Evolutionary conservation across 1,140 invertebrate species (phyloP).

Genomic region (Trichomalopsis sarcophagae): DNA sequence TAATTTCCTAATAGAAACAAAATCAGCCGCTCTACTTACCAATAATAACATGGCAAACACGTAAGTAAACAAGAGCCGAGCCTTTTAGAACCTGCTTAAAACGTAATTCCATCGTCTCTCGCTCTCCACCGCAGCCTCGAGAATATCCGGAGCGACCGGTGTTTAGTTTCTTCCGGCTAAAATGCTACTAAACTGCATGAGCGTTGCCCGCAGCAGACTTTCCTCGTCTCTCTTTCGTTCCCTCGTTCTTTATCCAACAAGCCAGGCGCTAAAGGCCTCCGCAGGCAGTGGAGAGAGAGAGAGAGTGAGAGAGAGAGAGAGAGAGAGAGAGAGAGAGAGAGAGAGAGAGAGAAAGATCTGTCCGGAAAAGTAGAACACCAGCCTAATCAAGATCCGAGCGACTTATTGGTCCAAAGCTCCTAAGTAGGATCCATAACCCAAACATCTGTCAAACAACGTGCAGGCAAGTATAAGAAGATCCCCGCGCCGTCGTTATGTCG

Average conservation of each 20-base stretch:
- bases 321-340: too few relatives aligned
- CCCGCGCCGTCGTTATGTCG: neutral
- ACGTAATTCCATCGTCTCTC: conserved; percentile 39
- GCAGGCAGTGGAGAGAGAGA: neutral
- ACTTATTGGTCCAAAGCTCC: conserved; percentile 48
- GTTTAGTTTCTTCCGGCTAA: conserved; percentile 49
- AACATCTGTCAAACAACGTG: conserved; percentile 48
- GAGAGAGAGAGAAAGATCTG: neutral
- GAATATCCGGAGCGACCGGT: conserved; percentile 36
- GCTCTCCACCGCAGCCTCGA: neutral
- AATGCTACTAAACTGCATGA: conserved; percentile 35
- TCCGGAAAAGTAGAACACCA: conserved; percentile 45
- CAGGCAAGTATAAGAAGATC: conserved; percentile 10
- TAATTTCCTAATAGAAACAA: neutral
- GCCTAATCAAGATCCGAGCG: conserved; percentile 50
- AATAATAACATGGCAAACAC: conserved; percentile 38
- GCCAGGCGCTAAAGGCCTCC: neutral
- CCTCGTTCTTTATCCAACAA: neutral
- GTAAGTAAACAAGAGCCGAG: conserved; percentile 27
- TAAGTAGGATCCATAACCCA: conserved; percentile 47
- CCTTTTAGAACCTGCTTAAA: conserved; percentile 44
- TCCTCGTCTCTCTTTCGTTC: neutral
- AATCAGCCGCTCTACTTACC: conserved; percentile 14
- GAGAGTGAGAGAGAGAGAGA: too few relatives aligned
- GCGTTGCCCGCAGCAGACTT: neutral